Conservation (phyloP, 2,797 vertebrate species). For the Masticophis lateralis region DNA sequence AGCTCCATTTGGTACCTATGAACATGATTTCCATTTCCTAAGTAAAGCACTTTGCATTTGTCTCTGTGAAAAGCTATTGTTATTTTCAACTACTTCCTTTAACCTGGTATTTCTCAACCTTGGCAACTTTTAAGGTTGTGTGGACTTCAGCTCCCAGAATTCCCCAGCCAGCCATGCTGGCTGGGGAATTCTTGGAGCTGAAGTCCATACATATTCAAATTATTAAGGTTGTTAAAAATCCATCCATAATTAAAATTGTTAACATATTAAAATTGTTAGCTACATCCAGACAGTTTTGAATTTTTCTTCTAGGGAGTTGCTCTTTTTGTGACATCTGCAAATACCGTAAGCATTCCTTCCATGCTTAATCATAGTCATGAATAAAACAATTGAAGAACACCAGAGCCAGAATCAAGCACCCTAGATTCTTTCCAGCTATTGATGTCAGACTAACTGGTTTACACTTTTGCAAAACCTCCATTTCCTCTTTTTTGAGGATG, state of each 20-base stretch:
- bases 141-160: not conserved
- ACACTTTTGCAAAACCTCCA: not conserved
- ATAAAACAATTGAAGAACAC: not conserved
- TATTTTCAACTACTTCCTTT: not conserved
- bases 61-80: not conserved
- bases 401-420: not conserved
- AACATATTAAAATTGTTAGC: not conserved
- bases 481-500: not conserved
- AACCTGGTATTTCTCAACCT: not conserved
- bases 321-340: not conserved
- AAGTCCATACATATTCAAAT: not conserved
- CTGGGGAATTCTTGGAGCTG: not conserved
- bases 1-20: not conserved
- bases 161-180: not conserved
- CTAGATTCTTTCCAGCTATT: not conserved
- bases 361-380: not conserved
- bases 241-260: not conserved
- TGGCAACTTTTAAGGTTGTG: not conserved
- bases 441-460: not conserved
- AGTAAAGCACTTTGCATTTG: not conserved
- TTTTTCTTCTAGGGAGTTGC: not conserved
- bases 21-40: not conserved
- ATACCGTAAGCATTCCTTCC: not conserved
- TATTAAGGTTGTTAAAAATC: not conserved
- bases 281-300: not conserved